Conservation (phyloP, 2,888 invertebrate species). For the Drosophila acutilabella region DNA sequence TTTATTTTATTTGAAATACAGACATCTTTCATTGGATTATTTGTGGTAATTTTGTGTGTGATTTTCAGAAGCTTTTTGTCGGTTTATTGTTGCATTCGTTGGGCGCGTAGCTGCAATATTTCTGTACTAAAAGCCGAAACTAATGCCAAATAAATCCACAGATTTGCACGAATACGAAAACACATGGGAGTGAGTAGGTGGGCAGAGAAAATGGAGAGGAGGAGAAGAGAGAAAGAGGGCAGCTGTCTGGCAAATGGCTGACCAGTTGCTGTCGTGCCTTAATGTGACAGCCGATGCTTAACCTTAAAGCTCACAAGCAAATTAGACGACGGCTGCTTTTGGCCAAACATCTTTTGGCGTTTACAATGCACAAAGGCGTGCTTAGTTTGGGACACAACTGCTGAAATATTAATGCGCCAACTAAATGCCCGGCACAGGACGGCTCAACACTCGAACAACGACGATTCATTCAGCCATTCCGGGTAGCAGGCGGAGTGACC, state of each 20-base stretch:
- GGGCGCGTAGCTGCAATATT: not conserved
- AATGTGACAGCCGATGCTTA: conserved; percentile 51
- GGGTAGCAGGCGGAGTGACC: conserved; percentile 19
- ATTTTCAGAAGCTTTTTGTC: not conserved
- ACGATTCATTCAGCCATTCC: conserved; percentile 7
- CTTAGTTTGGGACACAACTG: conserved; percentile 53
- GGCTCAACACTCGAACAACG: not conserved
- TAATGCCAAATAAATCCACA: conserved; percentile 58
- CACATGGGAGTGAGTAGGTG: conserved; percentile 24
- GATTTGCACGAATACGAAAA: conserved; percentile 61
- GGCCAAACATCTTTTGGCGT: conserved; percentile 38
- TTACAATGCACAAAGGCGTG: conserved; percentile 48
- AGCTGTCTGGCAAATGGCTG: conserved; percentile 9
- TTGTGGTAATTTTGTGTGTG: not conserved
- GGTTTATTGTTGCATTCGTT: not conserved
- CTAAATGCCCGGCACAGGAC: conserved; percentile 35
- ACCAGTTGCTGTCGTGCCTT: conserved; percentile 23
- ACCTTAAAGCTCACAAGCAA: conserved; percentile 50
- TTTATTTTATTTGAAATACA: not conserved
- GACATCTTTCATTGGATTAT: conserved; percentile 14
- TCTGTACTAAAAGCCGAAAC: conserved; percentile 11
- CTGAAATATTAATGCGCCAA: conserved; percentile 64
- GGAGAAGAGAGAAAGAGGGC: not conserved
- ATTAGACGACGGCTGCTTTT: conserved; percentile 40
- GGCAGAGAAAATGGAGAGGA: too few relatives aligned